phyloP scores from a whole-genome alignment of 2,113 vertebrate species.

The Xerus inauris region DNA sequence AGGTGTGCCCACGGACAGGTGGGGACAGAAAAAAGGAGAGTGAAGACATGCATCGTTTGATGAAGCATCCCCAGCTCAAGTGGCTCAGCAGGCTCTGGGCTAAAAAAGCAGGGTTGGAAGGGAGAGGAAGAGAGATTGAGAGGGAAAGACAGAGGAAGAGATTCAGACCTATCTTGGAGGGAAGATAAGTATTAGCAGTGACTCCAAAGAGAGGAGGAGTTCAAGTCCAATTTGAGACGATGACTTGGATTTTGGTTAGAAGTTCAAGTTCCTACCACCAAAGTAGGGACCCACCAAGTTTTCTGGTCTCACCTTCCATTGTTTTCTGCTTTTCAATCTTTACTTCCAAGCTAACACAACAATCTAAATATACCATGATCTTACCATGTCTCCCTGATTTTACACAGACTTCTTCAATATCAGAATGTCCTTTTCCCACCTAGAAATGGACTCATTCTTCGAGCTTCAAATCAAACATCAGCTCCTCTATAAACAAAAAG shows the following conservation, averaged over 20 bases:
- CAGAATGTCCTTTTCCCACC: background rate
- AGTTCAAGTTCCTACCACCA: background rate
- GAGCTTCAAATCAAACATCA: background rate
- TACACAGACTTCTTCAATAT: background rate
- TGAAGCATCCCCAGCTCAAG: too few species aligned
- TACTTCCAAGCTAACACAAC: background rate
- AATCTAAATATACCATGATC: fast-evolving
- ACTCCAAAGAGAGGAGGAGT: background rate
- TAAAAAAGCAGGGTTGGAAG: background rate
- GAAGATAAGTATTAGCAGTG: background rate
- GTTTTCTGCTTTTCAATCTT: background rate
- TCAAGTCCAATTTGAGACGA: background rate
- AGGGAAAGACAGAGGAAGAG: background rate
- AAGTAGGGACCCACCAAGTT: background rate
- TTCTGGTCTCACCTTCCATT: background rate
- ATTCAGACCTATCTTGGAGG: background rate
- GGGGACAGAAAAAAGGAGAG: fast-evolving
- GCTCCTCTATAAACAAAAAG: background rate
- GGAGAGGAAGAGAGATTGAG: background rate
- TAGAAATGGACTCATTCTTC: background rate
- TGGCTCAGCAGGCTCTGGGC: background rate
- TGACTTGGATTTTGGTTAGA: background rate
- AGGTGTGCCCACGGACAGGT: background rate
- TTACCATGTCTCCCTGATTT: background rate
- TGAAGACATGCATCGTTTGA: fast-evolving